A percentile compares a stretch with the other conserved stretches of the same genome.
phyloP scores from a whole-genome alignment of 2,888 invertebrate species.

The Drosophila heteroneura region DNA sequence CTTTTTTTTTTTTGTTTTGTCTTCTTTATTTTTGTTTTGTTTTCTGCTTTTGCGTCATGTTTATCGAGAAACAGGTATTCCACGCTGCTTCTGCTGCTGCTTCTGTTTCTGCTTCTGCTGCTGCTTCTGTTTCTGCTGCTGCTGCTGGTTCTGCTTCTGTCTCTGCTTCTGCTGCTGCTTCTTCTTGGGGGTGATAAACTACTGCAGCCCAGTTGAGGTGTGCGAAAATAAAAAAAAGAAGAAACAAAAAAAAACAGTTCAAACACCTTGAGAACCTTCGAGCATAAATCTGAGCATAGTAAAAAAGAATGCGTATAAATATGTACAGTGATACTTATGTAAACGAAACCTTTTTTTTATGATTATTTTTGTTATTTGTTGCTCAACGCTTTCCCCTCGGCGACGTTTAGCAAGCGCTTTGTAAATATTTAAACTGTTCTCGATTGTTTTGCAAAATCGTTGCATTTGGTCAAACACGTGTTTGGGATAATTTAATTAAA shows the following conservation, averaged over 20 bases:
- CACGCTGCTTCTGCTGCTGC: background rate
- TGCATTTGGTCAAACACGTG: slow-evolving; percentile 84
- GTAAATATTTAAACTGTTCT: slow-evolving; percentile 77
- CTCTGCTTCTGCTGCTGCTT: background rate
- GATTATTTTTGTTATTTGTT: background rate
- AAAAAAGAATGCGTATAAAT: background rate
- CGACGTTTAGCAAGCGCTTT: slow-evolving; percentile 68
- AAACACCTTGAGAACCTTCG: slow-evolving; percentile 50
- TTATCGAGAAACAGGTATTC: slow-evolving; percentile 52
- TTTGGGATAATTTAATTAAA: slow-evolving; percentile 83
- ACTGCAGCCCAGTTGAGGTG: slow-evolving; percentile 35
- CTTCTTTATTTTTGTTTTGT: background rate
- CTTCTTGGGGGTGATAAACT: slow-evolving; percentile 33
- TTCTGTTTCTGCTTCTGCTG: background rate
- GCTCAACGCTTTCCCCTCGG: slow-evolving; percentile 41
- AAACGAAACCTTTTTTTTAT: slow-evolving; percentile 46
- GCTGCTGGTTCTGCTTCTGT: background rate
- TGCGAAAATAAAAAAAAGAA: slow-evolving; percentile 45
- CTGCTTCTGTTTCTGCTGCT: background rate
- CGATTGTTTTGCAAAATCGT: slow-evolving; percentile 78
- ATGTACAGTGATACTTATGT: slow-evolving; percentile 48
- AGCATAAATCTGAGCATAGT: slow-evolving; percentile 35
- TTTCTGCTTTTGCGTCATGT: slow-evolving; percentile 12
- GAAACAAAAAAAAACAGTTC: slow-evolving; percentile 12
- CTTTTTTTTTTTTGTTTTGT: slow-evolving; percentile 18